Percentiles rank a stretch among this genome's conserved stretches.
These are phyloP conservation scores for Physocephala rufipes DNA, from an alignment of 2,888 invertebrate species.

Conservation along the genomic window DNA sequence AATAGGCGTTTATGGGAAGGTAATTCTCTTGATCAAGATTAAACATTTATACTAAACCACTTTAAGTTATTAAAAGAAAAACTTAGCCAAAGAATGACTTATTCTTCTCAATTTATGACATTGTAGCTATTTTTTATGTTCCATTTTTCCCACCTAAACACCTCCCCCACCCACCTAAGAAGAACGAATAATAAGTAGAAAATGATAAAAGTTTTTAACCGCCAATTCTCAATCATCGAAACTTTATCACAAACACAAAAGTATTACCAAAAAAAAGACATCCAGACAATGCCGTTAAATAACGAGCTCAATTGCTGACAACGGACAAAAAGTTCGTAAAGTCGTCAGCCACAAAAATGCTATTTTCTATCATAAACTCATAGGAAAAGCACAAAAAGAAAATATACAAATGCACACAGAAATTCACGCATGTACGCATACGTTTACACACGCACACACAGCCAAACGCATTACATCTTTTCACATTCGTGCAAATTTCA, in stretches of 20 bases:
- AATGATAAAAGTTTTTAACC: constrained; percentile 30
- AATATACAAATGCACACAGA: constrained; percentile 10
- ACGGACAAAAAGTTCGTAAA: not conserved
- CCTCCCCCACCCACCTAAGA: no score
- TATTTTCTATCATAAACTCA: constrained; percentile 32
- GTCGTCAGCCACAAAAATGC: constrained; percentile 24
- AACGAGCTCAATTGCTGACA: not conserved
- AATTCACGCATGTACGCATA: not conserved
- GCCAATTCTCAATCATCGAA: constrained; percentile 19
- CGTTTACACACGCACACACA: not conserved
- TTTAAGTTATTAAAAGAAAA: not conserved
- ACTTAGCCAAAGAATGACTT: not conserved
- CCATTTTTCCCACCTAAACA: no score
- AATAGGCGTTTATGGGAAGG: no score
- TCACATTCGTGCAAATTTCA: constrained; percentile 11
- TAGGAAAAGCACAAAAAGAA: constrained; percentile 21
- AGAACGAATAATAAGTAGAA: constrained; percentile 20
- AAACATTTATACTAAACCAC: no score
- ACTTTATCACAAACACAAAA: constrained; percentile 14
- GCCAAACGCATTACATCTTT: not conserved
- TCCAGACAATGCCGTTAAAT: not conserved
- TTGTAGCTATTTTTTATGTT: constrained; percentile 29
- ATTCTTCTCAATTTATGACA: constrained; percentile 26
- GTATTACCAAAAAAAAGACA: no score
- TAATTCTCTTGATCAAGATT: no score